Conservation (phyloP, 1,140 invertebrate genomes). For the Heterodera carotae region DNA sequence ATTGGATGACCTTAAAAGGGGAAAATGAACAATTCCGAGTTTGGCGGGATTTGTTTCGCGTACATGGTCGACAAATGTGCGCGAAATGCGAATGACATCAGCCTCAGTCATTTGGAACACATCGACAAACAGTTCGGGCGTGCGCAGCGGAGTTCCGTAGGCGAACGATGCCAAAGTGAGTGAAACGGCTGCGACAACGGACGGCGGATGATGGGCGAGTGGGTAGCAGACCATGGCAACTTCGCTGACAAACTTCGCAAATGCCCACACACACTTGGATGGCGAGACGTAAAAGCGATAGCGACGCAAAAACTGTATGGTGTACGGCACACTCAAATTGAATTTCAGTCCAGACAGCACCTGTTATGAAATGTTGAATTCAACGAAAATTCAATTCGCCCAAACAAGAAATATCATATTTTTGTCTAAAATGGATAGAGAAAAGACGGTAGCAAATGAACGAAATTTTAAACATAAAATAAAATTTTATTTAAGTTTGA, state of each 20-base stretch:
- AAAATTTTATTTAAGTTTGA: no score
- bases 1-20: slow-evolving; percentile 24
- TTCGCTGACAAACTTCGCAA: slow-evolving; percentile 38
- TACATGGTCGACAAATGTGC: slow-evolving; percentile 24
- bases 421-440: no score
- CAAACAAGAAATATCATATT: no score
- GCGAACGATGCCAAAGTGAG: slow-evolving; percentile 14
- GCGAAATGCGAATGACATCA: slow-evolving; percentile 3
- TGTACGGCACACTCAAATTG: slow-evolving; percentile 13
- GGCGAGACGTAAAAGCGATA: slow-evolving; percentile 34
- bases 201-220: slow-evolving; percentile 29
- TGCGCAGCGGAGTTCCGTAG: slow-evolving; percentile 12
- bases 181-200: slow-evolving; percentile 31
- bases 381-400: background rate
- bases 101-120: slow-evolving; percentile 25
- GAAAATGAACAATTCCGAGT: no score
- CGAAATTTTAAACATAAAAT: no score
- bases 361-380: slow-evolving; percentile 22
- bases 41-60: background rate
- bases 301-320: slow-evolving; percentile 35
- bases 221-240: slow-evolving; percentile 30
- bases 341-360: slow-evolving; percentile 29
- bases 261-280: background rate
- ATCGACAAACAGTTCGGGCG: slow-evolving; percentile 13
- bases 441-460: no score